Base-by-base conservation (phyloP, 2,888 invertebrate species). In the Saturnia japonica region DNA sequence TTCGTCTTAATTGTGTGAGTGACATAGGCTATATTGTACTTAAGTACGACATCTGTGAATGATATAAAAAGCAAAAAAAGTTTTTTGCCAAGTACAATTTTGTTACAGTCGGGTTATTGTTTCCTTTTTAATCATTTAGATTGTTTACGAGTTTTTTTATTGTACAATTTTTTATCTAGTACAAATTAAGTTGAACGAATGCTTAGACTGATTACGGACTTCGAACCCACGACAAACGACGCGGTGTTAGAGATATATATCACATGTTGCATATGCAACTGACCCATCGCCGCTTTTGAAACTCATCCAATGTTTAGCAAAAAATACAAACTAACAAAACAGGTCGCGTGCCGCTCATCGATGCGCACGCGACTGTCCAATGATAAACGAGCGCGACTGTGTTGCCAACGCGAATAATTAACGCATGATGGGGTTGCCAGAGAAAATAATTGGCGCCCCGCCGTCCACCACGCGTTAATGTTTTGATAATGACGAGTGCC, bases 381-480 rank as follows among this genome's bases (percentile, higher is more conserved):
- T 88, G 88, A 87, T 86, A 83, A 85, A 89, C 86, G 85, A 87
- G 85, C 76, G 80, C 82, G 84, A 88, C 87, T 81, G 88, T 92
- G 90, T 91, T 89, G 86, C 90, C 85, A 90, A 78, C 74, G 82
- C 83, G 82, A 84, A 87, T 87, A 87, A 86, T 87, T 85, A 85
- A 77, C 79, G 79, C 83, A 78, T 82, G 91, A 91, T 90, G 88
- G 93, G 93, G 93, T 90, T 93, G 89, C 88, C 83, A 88, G 83
- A 78, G 78, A 81, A 86, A 89, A 91, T 94, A 94, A 94, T 94
- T 93, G 93, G 93, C 93, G 82, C 91, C 93, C 93, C 91, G 92
- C 90, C 85, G 93, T 78, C 83, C 78, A 83, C 79, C 90, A 87
- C 85, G 88, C 87, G 89, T 83, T 89, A 89, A 89, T 93, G 91